A percentile compares a stretch with the other conserved stretches of the same genome.
These are phyloP conservation scores for Prosapia bicincta DNA, from an alignment of 2,888 invertebrate genomes.

Conservation along the genomic window DNA sequence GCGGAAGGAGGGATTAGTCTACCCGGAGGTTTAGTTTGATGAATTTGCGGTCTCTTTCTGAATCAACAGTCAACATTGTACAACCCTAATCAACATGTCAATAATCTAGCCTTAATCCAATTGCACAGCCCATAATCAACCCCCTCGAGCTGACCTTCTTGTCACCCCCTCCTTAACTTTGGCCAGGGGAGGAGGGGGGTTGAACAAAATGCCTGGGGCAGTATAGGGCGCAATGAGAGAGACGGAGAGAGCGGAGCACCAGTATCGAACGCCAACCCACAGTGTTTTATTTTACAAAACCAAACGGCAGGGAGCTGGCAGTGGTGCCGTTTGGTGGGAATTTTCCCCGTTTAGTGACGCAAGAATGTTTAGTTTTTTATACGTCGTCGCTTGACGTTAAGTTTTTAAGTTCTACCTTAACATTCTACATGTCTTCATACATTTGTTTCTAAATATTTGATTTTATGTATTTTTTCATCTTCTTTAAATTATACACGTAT, in stretches of 20 bases:
- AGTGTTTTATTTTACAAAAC: constrained; percentile 2
- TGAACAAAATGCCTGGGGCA: constrained; percentile 2
- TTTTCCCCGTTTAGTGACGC: not conserved
- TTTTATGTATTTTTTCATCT: too few species aligned
- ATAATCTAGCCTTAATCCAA: not conserved
- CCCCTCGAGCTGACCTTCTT: constrained; percentile 1
- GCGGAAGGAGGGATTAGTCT: not conserved
- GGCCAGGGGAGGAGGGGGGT: not conserved
- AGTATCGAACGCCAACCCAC: constrained; percentile 2
- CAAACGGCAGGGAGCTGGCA: not conserved
- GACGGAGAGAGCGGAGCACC: not conserved
- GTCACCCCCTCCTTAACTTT: not conserved
- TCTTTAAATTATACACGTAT: too few species aligned
- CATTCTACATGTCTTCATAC: too few species aligned
- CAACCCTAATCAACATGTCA: not conserved
- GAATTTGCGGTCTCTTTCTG: not conserved
- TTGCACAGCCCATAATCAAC: not conserved
- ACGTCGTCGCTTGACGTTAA: too few species aligned
- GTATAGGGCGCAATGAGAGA: not conserved
- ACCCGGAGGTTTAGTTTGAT: not conserved
- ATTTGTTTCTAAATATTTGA: too few species aligned
- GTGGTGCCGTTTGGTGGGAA: not conserved
- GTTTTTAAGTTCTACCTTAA: too few species aligned
- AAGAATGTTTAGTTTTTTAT: not conserved
- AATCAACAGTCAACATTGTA: not conserved